Evolutionary conservation across 2,888 invertebrate genomes (phyloP).

Genomic region (Octonoba sinensis): DNA sequence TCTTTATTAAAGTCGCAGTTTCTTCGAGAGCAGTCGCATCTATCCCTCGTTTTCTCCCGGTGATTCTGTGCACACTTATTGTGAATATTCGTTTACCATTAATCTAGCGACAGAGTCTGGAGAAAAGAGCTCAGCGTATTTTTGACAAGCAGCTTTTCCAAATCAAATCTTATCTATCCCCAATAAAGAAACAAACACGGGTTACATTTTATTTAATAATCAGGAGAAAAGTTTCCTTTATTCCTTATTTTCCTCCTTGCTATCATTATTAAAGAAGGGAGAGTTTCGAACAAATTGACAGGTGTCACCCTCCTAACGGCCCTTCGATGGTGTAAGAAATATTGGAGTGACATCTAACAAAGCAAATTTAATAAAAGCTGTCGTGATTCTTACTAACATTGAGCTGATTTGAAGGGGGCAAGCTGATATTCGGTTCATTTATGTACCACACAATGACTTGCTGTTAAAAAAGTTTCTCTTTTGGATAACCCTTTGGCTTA

Average conservation of each 20-base stretch:
- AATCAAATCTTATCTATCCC: slow-evolving; percentile 59
- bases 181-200: slow-evolving; percentile 44
- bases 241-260: slow-evolving; percentile 26
- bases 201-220: slow-evolving; percentile 60
- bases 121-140: slow-evolving; percentile 23
- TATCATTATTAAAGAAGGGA: slow-evolving; percentile 57
- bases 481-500: too few relatives aligned
- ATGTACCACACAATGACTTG: too few relatives aligned
- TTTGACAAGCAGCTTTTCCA: slow-evolving; percentile 31
- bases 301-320: slow-evolving; percentile 28
- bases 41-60: slow-evolving; percentile 6
- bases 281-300: slow-evolving; percentile 42
- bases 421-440: too few relatives aligned
- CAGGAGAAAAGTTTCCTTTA: slow-evolving; percentile 38
- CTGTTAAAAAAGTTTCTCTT: too few relatives aligned
- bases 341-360: slow-evolving; percentile 24
- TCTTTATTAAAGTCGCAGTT: slow-evolving; percentile 59
- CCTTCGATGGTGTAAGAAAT: slow-evolving; percentile 44
- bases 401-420: too few relatives aligned
- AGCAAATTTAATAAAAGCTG: slow-evolving; percentile 57
- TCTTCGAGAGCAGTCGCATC: slow-evolving; percentile 23
- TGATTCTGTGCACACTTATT: slow-evolving; percentile 34
- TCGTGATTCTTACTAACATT: not conserved
- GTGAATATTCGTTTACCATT: slow-evolving; percentile 48
- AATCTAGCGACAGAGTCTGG: slow-evolving; percentile 43